Evolutionary conservation across 2,797 vertebrate genomes (phyloP), one percentile per base, ranked within the genome.

Genomic region (Margarornis squamiger): DNA sequence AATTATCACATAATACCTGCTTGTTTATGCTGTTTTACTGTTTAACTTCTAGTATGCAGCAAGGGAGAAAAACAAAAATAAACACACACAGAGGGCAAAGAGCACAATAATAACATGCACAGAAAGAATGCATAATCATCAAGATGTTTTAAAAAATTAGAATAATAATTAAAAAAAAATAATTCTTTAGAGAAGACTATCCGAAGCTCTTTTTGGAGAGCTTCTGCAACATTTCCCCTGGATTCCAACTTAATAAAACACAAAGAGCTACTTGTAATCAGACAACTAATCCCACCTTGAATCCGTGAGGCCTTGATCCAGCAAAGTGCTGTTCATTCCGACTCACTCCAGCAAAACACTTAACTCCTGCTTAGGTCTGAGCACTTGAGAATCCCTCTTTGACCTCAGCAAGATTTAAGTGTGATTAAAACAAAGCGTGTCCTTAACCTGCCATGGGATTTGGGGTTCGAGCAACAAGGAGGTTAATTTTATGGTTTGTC

Each of bases 1-100:
- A 88, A 88, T 95, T 97, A 96, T 86, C 94, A 84, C 84, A 84
- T 92, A 94, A 92, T 86, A 95, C 75, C 74, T 93, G 78, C 91
- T 94, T 96, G 67, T 87, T 95, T 92, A 93, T 68, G 45, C 87
- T 68, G 65, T 48, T 92, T 83, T 67, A 83, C 68, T 93, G 6
- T 90, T 95, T 93, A 93, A 88, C 65, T 95, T 46, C 66, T 34
- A 34, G 74, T 30, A 38, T 30, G 76, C 63, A 83, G 48, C 84
- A 91, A 86, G 46, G 54, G 71, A 79, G 78, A 78, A 81, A 79
- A 89, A 27, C 52, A 87, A 34, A 61, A 80, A 55, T 30, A 61
- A 92, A 62, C 12, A 51, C 29, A 52, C 51, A 55, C 17, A 81
- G 78, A 94, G 83, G 88, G 59, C 91, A 93, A 90, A 91, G 92